phyloP scores from a whole-genome alignment of 2,797 vertebrate species.

The Cuniculus paca region DNA sequence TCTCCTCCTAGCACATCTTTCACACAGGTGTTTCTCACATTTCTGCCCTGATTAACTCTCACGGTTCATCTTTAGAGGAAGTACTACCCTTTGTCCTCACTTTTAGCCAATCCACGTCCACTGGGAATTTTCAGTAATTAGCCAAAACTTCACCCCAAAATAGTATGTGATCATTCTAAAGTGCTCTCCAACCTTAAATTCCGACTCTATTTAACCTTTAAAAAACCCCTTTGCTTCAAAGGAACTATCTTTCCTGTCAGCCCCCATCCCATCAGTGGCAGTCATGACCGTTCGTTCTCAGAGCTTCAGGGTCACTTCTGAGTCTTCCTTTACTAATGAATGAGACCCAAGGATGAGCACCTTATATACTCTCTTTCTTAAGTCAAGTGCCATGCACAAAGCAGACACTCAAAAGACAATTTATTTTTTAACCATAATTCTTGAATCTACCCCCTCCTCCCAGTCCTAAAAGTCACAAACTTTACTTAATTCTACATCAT shows the following conservation, averaged over 20 bases:
- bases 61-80: neutral
- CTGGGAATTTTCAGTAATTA: slow-evolving; percentile 17
- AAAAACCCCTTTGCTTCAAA: neutral
- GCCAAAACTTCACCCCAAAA: neutral
- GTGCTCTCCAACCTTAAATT: slow-evolving; percentile 17
- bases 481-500: slow-evolving; percentile 3
- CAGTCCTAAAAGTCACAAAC: neutral
- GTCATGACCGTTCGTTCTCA: neutral
- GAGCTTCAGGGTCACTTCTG: neutral
- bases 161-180: neutral
- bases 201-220: slow-evolving; percentile 18
- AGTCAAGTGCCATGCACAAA: neutral
- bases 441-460: neutral
- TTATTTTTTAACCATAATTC: slow-evolving; percentile 3
- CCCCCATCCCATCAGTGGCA: neutral
- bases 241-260: neutral
- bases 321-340: neutral
- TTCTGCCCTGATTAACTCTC: neutral
- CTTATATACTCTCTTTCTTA: neutral
- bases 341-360: neutral
- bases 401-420: neutral
- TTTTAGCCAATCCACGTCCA: slow-evolving; percentile 24
- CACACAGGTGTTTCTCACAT: neutral
- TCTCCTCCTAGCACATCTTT: neutral
- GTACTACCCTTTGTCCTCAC: neutral